phyloP scores from a whole-genome alignment of 2,797 vertebrate genomes.

The Sebastes itinus region DNA sequence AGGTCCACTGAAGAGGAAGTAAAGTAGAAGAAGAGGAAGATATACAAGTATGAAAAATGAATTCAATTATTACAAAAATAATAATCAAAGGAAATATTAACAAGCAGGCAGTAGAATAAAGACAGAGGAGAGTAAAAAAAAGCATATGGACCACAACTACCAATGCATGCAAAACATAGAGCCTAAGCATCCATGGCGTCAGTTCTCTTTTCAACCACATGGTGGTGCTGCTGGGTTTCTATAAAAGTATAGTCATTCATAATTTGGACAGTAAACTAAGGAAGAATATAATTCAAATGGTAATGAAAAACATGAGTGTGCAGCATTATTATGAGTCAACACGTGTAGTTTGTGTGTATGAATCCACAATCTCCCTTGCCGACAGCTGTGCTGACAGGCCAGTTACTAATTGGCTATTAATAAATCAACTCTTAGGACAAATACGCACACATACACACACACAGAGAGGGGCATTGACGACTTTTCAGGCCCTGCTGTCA shows the following conservation, averaged over 20 bases:
- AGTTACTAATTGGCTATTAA: slow-evolving; percentile 34
- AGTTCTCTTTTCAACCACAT: slow-evolving; percentile 45
- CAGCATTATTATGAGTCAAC: background rate
- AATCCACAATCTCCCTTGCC: background rate
- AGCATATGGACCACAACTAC: background rate
- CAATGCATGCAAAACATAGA: slow-evolving; percentile 17
- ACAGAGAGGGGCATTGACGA: slow-evolving; percentile 5
- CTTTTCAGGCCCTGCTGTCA: slow-evolving; percentile 31
- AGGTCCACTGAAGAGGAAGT: slow-evolving; percentile 71
- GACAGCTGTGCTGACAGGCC: slow-evolving; percentile 17
- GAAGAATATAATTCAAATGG: background rate
- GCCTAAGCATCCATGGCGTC: background rate
- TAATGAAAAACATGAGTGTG: background rate
- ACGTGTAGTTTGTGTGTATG: background rate
- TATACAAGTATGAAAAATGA: background rate
- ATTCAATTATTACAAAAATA: background rate
- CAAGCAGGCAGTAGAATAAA: background rate
- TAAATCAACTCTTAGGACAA: slow-evolving; percentile 35
- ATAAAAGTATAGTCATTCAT: background rate
- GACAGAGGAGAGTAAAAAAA: background rate
- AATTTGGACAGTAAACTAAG: background rate
- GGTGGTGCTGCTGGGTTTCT: slow-evolving; percentile 43
- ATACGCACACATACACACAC: background rate
- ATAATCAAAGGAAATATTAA: background rate
- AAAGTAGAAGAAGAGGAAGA: slow-evolving; percentile 19